Evolutionary conservation across 64 coral and sea anemone genomes (phyloP), one percentile per base, ranked within the genome.

Genomic region (Actinia equina): DNA sequence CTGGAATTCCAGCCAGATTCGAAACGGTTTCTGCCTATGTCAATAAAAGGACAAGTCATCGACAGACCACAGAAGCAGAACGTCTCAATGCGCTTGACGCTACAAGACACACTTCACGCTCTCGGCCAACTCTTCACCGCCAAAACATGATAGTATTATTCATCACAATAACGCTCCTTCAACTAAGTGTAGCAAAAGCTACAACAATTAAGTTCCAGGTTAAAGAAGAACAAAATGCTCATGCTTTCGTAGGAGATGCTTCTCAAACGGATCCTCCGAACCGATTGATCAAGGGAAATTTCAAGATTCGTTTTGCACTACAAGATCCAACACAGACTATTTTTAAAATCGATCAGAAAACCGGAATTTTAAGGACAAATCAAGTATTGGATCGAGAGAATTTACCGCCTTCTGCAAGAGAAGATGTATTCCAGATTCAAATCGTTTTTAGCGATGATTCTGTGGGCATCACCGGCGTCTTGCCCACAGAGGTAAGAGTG

Each of bases 181-280:
- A 44, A 49, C 43, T 81, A 7, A 52, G 44, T 81, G 78, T 81
- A 52, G 78, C 78, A 6, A 25, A 81, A 49, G 20, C 18, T 7
- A 85, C 44, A 4, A 85, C 30, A 7, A 59, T 92, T 8, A 69
- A 71, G 16, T 92, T 92, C 23, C 53, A 87, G 49, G 85, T 92
- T 59, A 45, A 82, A 14, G 90, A 92, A 82, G 90, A 92, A 83
- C 90, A 69, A 19, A 46, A 92, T 42, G 6, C 59, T n/a, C 57
- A 46, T 3, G 86, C 90, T 18, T 87, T 92, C 58, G 90, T 92
- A 4, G 90, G 85, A 56, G 77, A 92, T 82, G 80, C 87, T 64
- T 82, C 85, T 6, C 59, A 71, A 30, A 92, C 42, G 30, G 27
- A 26, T 18, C 19, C 46, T 9, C 86, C 18, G 27, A 59, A 7